These are phyloP conservation scores for Holacanthus passer DNA, from an alignment of 2,113 vertebrate genomes.

Conservation along the genomic window DNA sequence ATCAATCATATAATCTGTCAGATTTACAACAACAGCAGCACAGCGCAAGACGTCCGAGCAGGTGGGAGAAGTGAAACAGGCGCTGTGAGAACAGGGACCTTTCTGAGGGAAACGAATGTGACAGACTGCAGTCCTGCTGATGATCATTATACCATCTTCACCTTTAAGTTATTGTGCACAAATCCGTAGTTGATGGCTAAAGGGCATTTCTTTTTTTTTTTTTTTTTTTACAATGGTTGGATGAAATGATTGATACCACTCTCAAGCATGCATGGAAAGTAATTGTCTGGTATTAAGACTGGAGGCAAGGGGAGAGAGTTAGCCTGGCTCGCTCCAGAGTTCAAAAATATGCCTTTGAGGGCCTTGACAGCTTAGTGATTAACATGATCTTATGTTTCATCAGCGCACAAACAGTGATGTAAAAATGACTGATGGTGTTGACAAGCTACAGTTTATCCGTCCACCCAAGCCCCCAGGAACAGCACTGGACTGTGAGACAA, in stretches of 20 bases:
- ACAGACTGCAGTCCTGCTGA: not conserved
- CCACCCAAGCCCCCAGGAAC: too few relatives aligned
- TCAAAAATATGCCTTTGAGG: too few relatives aligned
- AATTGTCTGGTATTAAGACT: too few relatives aligned
- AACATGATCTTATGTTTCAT: too few relatives aligned
- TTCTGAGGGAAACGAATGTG: not conserved
- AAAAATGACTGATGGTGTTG: not conserved
- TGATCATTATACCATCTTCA: not conserved
- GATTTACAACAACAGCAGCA: not conserved
- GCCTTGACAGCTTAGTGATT: too few relatives aligned
- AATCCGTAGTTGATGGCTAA: not conserved
- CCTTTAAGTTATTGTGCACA: not conserved
- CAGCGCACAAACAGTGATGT: not conserved
- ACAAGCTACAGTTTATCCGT: not conserved
- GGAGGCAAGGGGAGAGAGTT: too few relatives aligned
- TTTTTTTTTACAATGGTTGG: too few relatives aligned
- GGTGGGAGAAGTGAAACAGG: slow-evolving; percentile 9
- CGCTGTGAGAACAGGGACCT: not conserved
- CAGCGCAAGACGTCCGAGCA: not conserved
- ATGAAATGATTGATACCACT: too few relatives aligned
- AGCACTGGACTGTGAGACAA: too few relatives aligned
- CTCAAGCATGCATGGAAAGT: too few relatives aligned
- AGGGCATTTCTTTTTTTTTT: too few relatives aligned
- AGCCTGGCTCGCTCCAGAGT: too few relatives aligned
- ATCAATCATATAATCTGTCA: not conserved